phyloP scores from a whole-genome alignment of 2,888 invertebrate genomes.

The Cosmorhoe ocellata region DNA sequence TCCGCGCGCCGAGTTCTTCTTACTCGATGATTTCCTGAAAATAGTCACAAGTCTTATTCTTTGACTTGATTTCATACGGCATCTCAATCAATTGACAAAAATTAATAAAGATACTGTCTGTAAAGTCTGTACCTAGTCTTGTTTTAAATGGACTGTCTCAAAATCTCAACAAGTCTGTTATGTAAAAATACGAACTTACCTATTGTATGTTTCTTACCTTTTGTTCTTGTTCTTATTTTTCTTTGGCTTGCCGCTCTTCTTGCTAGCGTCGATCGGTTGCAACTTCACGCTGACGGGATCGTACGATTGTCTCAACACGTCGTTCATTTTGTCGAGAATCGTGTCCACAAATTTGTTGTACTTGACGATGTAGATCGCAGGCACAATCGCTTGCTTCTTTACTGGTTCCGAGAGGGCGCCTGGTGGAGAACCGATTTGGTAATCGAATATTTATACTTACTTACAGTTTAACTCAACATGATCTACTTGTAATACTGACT shows the following conservation, averaged over 20 bases:
- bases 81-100: too few relatives aligned
- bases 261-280: constrained; percentile 79
- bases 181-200: too few relatives aligned
- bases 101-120: too few relatives aligned
- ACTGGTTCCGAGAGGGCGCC: constrained; percentile 72
- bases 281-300: constrained; percentile 92
- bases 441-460: constrained; percentile 12
- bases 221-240: constrained; percentile 62
- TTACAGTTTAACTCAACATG: too few relatives aligned
- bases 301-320: constrained; percentile 89
- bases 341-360: constrained; percentile 94
- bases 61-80: too few relatives aligned
- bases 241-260: constrained; percentile 78
- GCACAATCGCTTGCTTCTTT: constrained; percentile 71
- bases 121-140: too few relatives aligned
- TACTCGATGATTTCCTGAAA: constrained; percentile 63
- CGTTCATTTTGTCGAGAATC: constrained; percentile 91
- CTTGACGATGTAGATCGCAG: constrained; percentile 89
- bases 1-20: constrained; percentile 64
- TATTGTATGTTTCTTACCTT: constrained; percentile 48
- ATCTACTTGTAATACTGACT: too few relatives aligned
- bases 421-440: constrained; percentile 45
- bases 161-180: too few relatives aligned
- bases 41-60: not conserved
- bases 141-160: too few relatives aligned